Conservation (phyloP, 2,797 vertebrate genomes). For the Myotis daubentonii region DNA sequence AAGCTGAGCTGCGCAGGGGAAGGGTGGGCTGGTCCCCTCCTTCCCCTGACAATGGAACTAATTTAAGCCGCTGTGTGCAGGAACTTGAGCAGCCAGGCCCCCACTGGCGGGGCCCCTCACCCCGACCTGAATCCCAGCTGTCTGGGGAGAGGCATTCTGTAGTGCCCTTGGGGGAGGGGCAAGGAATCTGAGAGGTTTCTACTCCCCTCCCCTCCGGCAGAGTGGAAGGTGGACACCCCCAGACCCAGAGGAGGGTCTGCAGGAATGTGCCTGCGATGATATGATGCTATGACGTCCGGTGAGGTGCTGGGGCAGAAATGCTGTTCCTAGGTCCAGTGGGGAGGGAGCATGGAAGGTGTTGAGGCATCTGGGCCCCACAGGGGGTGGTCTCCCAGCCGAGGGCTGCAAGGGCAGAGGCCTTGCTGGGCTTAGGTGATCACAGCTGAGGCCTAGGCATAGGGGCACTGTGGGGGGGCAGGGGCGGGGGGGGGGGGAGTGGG, state of each 20-base stretch:
- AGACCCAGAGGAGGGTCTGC: not conserved
- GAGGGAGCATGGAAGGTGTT: not conserved
- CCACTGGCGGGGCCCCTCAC: not conserved
- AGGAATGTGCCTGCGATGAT: rapidly evolving
- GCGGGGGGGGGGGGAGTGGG: rapidly evolving
- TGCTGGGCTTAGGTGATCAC: not conserved
- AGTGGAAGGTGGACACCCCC: not conserved
- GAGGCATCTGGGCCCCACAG: not conserved
- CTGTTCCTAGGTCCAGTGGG: not conserved
- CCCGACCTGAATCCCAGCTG: not conserved
- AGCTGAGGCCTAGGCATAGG: not conserved
- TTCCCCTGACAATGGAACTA: not conserved
- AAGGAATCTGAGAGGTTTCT: too few relatives aligned
- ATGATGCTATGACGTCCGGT: not conserved
- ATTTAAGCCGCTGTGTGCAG: not conserved
- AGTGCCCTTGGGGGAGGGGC: too few relatives aligned
- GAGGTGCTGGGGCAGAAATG: not conserved
- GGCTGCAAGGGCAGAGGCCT: not conserved
- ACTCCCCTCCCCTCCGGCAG: not conserved
- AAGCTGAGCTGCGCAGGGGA: not conserved
- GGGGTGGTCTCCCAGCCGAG: not conserved
- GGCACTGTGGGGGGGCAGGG: not conserved
- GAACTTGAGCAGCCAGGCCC: not conserved
- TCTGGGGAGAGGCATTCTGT: not conserved
- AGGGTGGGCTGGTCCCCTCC: too few relatives aligned